Evolutionary conservation across 2,888 invertebrate species (phyloP), one percentile per base, ranked within the genome.

Genomic region (Phymatocera aterrima): DNA sequence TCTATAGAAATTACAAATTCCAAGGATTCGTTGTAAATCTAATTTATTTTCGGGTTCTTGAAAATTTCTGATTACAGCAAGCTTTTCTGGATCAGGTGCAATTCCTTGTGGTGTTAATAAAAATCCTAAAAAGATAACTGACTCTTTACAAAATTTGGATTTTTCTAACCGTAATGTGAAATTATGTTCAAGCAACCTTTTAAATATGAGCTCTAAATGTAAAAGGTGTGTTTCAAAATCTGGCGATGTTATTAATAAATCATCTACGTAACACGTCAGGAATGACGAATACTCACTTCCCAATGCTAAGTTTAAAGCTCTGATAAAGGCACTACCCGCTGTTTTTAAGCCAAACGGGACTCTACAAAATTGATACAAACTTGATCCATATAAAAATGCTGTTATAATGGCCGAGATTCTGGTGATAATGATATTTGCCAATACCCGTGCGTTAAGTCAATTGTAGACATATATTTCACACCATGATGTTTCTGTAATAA

Each of bases 261-360:
- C 86, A 79, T 86, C 85, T 18, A 87, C 79, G 64, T 86, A 86
- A 75, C 82, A 83, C n/a, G 80, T 43, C 15, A 81, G 75, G 78
- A 84, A 86, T 65, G 81, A 77, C 8, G 81, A 74, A n/a, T 85
- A 79, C 74, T 84, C 84, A 12, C 84, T 82, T 43, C 84, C 85
- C 8, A 87, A 79, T 12, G 81, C 70, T 24, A 64, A 43, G 40
- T 81, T 80, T 61, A 83, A 79, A 57, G 78, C 64, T 57, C 79
- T 37, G 4, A 80, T 78, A 68, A 83, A 83, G 21, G 78, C 78
- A 18, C 79, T 80, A 8, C 81, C 83, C n/a, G 80, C 80, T 10
- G 81, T 83, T 70, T 83, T 83, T 24, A 86, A 46, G 15, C 84
- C 85, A 77, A 85, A 86, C 1, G 85, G 84, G 12, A 86, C 64